Conservation (phyloP, 1,140 invertebrate species). For the Musca domestica region DNA sequence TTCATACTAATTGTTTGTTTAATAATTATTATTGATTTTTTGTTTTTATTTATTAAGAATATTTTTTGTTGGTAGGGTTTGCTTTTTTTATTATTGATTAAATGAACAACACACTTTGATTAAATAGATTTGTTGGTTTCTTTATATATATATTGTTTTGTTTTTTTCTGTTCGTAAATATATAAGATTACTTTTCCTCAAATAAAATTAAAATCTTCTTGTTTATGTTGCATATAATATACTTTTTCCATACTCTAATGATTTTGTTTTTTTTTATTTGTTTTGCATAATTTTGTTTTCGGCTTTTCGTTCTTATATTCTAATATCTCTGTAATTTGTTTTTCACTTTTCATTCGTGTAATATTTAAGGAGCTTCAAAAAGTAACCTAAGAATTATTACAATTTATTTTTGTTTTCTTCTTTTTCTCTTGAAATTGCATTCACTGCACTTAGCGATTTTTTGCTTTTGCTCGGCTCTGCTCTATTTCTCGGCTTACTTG, state of each 20-base stretch:
- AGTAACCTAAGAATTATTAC: no score
- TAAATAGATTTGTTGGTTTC: constrained; percentile 11
- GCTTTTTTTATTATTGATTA: constrained; percentile 1
- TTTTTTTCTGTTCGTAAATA: no score
- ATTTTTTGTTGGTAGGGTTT: neutral
- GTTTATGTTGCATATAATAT: neutral
- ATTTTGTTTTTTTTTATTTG: neutral
- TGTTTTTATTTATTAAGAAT: constrained; percentile 13
- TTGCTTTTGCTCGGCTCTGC: no score
- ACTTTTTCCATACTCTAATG: neutral
- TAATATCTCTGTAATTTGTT: constrained; percentile 2
- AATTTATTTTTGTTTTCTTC: no score
- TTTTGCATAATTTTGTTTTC: constrained; percentile 4
- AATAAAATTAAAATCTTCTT: constrained; percentile 16
- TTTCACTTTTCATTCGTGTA: neutral
- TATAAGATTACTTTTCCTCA: no score
- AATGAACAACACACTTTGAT: constrained; percentile 22
- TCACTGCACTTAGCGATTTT: no score
- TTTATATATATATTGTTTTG: neutral
- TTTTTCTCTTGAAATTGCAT: no score
- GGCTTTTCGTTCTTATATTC: neutral
- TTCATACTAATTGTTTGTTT: constrained; percentile 16
- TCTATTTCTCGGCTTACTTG: no score
- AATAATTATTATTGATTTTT: constrained; percentile 7
- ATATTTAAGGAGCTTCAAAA: neutral